Percentiles rank a stretch among this genome's conserved stretches.
Conservation (phyloP, 1,140 invertebrate genomes). For the Hyposmocoma kahamanoa region DNA sequence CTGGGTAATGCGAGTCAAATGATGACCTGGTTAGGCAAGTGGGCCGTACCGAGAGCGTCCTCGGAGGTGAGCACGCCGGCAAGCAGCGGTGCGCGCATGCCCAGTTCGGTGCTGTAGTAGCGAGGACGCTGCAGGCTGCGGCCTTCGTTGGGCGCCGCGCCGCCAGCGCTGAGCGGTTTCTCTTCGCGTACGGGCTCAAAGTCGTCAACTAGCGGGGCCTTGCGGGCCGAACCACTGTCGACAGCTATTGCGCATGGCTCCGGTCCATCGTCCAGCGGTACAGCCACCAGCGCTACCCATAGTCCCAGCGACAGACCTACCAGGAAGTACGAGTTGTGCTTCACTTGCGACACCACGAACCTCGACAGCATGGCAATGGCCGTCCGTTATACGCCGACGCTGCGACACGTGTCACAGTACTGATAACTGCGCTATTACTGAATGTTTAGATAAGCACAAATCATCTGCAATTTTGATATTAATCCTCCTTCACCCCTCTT, state of each 20-base stretch:
- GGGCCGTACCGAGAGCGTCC: slow-evolving; percentile 74
- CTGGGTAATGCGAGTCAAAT: too few species aligned
- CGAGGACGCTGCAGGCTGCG: slow-evolving; percentile 82
- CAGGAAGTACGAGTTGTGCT: slow-evolving; percentile 66
- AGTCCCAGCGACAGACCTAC: slow-evolving; percentile 55
- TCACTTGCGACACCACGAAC: slow-evolving; percentile 60
- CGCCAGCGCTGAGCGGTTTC: slow-evolving; percentile 34
- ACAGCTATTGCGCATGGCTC: slow-evolving; percentile 19
- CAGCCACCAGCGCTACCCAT: slow-evolving; percentile 48
- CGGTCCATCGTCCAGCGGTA: slow-evolving; percentile 47
- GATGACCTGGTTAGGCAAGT: too few species aligned
- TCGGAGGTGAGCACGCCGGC: slow-evolving; percentile 86
- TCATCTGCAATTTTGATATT: too few species aligned
- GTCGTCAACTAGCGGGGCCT: slow-evolving; percentile 46
- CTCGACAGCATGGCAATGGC: slow-evolving; percentile 74
- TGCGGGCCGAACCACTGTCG: slow-evolving; percentile 5
- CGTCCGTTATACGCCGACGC: too few species aligned
- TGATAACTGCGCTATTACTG: too few species aligned
- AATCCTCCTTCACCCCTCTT: too few species aligned
- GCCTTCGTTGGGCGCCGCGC: slow-evolving; percentile 32
- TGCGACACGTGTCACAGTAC: too few species aligned
- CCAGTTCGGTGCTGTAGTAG: slow-evolving; percentile 94
- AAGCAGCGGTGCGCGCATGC: slow-evolving; percentile 92
- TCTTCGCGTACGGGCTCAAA: slow-evolving; percentile 57
- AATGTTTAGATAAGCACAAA: too few species aligned